Conservation (phyloP, 2,888 invertebrate species). For the Noctua janthina region DNA sequence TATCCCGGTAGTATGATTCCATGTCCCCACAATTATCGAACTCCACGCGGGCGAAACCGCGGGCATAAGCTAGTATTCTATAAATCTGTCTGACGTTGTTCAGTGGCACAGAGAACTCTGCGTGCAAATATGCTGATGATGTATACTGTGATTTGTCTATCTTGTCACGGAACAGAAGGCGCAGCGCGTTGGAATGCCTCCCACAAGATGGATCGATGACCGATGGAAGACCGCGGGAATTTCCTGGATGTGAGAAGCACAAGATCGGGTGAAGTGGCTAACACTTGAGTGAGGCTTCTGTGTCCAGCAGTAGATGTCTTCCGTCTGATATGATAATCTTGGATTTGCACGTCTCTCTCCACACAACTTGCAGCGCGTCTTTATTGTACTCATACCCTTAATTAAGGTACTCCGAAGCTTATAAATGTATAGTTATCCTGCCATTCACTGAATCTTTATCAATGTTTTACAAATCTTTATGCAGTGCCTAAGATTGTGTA, state of each 20-base stretch:
- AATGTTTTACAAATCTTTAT: neutral
- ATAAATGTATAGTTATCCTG: neutral
- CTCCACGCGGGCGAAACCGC: no score
- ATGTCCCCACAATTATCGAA: no score
- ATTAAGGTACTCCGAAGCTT: neutral
- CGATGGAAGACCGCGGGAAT: neutral
- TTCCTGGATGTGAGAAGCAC: neutral
- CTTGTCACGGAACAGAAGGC: neutral
- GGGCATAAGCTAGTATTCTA: neutral
- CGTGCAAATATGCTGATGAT: neutral
- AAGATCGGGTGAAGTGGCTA: neutral
- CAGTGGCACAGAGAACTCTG: neutral
- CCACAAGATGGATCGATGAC: slow-evolving; percentile 5
- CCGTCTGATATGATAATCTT: neutral
- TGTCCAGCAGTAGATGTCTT: neutral
- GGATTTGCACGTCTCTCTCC: neutral
- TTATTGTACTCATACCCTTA: neutral
- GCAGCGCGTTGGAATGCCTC: neutral
- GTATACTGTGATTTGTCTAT: neutral
- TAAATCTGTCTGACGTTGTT: neutral
- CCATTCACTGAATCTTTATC: neutral
- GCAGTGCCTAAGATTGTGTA: neutral
- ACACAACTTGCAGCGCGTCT: neutral
- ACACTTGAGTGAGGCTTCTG: neutral
- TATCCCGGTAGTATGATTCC: no score